These are phyloP conservation scores for Ardeotis arabs DNA, from an alignment of 2,113 vertebrate genomes.

Conservation along the genomic window DNA sequence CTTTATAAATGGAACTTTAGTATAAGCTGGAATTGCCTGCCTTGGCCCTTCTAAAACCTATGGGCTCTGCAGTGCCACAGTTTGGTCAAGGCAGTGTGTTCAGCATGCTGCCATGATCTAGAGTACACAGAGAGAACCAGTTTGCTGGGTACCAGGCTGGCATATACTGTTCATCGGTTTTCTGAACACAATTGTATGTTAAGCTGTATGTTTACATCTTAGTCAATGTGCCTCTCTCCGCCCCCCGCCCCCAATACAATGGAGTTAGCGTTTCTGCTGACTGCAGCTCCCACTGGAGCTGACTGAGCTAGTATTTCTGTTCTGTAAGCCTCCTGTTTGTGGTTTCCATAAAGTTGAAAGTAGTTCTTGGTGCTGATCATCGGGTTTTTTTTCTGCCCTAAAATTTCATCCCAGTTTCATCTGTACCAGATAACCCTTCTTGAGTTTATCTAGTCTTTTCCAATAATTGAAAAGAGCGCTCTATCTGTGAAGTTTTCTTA, in stretches of 20 bases:
- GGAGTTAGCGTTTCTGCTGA: slow-evolving; percentile 4
- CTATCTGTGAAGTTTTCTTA: not conserved
- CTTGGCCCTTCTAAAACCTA: not conserved
- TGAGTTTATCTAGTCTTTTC: not conserved
- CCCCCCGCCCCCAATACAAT: not conserved
- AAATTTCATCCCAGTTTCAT: not conserved
- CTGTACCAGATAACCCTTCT: not conserved
- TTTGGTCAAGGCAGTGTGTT: not conserved
- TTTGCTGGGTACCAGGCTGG: not conserved
- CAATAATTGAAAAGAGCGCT: not conserved
- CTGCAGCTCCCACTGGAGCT: not conserved
- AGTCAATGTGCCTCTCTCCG: not conserved
- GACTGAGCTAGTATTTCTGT: slow-evolving; percentile 15
- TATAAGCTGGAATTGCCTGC: not conserved
- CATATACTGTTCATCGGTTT: not conserved
- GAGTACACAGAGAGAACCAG: not conserved
- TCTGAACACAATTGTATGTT: not conserved
- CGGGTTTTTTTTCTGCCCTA: not conserved
- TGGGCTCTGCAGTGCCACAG: not conserved
- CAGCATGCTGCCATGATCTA: not conserved
- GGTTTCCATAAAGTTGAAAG: not conserved
- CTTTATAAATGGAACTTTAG: not conserved
- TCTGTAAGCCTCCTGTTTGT: not conserved
- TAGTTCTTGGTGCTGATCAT: not conserved
- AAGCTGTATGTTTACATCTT: not conserved